Evolutionary conservation across 2,797 vertebrate species (phyloP), one percentile per base, ranked within the genome.

Genomic region (Poecilia gillii): DNA sequence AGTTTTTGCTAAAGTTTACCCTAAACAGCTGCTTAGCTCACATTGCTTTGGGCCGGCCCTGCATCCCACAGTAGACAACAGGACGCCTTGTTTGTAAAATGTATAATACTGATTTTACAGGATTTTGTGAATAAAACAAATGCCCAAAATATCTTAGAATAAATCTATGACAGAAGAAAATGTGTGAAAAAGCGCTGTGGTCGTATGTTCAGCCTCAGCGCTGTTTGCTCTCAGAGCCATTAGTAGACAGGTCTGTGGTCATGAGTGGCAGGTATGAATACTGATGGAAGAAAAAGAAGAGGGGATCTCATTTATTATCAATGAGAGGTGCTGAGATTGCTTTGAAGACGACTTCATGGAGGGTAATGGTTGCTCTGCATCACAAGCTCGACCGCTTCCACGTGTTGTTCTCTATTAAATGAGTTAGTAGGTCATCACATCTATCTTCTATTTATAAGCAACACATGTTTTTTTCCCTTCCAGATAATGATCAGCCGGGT

Each of bases 231-330:
- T 79, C 72, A 79, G 7, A 84, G 82, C 88, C 76, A 74, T 85
- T 81, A 87, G 84, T 33, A 82, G 81, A 39, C 76, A 75, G 77
- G 74, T 80, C 73, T 6, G 2, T 70, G 91, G 86, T 72, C 83
- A 9, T 89, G 91, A 93, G 80, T 94, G 94, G 92, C 91, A 90
- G 87, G 86, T 91, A 80, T 91, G 93, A 91, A 92, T 86, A 89
- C 88, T 73, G 84, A 91, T 76, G 49, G 78, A 75, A 80, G 13
- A 53, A 20, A 31, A 43, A 70, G 79, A 41, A 31, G 77, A 78
- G 62, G 78, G 33, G 8, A 64, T 78, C 92, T 92, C 93, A 94
- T 94, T 94, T 86, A 94, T 94, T 94, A 94, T 94, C 92, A 87
- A 94, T 94, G 92, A 94, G 91, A 90, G 87, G 81, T 90, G 87